Conservation (phyloP, 2,113 vertebrate genomes). For the Urocolius indicus region DNA sequence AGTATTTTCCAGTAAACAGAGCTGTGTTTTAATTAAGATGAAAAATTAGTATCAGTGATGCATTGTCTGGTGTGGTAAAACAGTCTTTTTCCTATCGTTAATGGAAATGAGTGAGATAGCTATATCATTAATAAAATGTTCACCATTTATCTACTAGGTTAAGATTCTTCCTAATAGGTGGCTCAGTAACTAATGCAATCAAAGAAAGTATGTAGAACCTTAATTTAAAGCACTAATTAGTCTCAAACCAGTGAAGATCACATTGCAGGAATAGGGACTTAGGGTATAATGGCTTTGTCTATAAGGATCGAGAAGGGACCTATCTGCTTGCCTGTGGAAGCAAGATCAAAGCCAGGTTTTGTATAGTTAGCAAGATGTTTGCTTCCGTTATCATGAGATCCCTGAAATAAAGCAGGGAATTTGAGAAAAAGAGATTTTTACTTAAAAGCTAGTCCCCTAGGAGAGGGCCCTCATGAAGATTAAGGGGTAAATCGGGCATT, state of each 20-base stretch:
- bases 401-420: not conserved
- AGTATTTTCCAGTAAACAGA: not conserved
- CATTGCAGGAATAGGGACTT: not conserved
- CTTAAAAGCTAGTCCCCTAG: not conserved
- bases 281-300: not conserved
- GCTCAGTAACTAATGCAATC: not conserved
- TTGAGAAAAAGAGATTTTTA: not conserved
- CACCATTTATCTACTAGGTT: not conserved
- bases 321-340: not conserved
- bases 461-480: not conserved
- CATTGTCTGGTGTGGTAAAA: not conserved
- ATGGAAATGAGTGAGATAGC: not conserved
- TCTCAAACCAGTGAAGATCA: not conserved
- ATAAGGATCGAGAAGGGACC: not conserved
- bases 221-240: slow-evolving; percentile 35
- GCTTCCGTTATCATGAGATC: not conserved
- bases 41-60: not conserved
- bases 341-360: not conserved
- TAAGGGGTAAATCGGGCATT: not conserved
- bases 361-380: not conserved
- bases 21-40: not conserved
- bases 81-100: not conserved
- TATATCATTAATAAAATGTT: not conserved
- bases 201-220: not conserved
- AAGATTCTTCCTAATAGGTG: not conserved